Percentiles rank a stretch among this genome's conserved stretches.
Evolutionary conservation across 1,140 invertebrate species (phyloP).

Genomic region (Magallana ariakensis): DNA sequence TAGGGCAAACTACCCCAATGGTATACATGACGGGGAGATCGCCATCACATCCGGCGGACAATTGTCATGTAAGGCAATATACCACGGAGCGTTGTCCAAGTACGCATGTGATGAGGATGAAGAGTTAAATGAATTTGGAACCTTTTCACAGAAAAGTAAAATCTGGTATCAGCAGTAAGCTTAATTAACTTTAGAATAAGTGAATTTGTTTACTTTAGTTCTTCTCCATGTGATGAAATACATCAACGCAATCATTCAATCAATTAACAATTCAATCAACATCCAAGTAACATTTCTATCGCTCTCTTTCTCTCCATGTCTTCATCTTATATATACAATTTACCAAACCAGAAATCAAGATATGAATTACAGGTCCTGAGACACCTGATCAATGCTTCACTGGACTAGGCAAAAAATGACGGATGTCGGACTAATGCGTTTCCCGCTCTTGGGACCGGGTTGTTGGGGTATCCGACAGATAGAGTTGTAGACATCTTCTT

Average conservation of each 20-base stretch:
- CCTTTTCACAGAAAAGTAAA: too few species aligned
- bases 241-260: too few species aligned
- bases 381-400: not conserved
- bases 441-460: constrained; percentile 12
- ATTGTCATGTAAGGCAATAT: constrained; percentile 50
- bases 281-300: too few species aligned
- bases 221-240: too few species aligned
- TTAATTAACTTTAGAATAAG: too few species aligned
- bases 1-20: constrained; percentile 44
- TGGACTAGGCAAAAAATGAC: not conserved
- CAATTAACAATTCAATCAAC: too few species aligned
- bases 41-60: constrained; percentile 49
- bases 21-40: constrained; percentile 50
- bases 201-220: too few species aligned
- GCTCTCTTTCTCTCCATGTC: too few species aligned
- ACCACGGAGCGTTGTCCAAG: constrained; percentile 49
- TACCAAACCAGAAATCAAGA: too few species aligned
- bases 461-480: not conserved
- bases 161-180: too few species aligned
- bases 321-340: too few species aligned
- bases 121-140: constrained; percentile 3
- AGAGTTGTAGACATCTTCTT: not conserved
- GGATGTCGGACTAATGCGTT: not conserved
- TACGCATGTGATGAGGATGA: constrained; percentile 36
- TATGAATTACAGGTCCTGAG: not conserved